These are phyloP conservation scores for Premnoplex brunnescens DNA, from an alignment of 2,797 vertebrate genomes.

Conservation along the genomic window DNA sequence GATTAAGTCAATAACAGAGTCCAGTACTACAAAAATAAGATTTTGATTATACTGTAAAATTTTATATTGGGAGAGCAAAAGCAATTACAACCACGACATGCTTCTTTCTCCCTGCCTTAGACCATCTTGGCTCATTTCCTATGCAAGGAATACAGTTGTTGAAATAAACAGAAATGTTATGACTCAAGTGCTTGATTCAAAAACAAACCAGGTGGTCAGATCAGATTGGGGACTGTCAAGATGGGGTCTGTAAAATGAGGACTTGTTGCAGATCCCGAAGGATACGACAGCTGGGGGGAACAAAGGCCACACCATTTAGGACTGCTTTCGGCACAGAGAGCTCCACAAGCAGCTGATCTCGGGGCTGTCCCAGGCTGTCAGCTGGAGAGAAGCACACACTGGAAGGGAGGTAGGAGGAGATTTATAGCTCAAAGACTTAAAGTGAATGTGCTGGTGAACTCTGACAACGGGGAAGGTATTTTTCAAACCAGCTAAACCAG, in stretches of 20 bases:
- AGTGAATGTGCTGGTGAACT: not conserved
- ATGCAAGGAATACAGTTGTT: conserved; percentile 71
- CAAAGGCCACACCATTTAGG: conserved; percentile 36
- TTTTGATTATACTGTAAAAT: conserved; percentile 71
- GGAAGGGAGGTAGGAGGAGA: not conserved
- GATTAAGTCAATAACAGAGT: conserved; percentile 74
- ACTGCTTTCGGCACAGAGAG: not conserved
- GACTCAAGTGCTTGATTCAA: conserved; percentile 65
- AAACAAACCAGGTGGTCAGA: conserved; percentile 75
- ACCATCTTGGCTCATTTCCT: conserved; percentile 76
- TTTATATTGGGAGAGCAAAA: conserved; percentile 67
- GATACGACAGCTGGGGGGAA: conserved; percentile 52
- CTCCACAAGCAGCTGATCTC: not conserved
- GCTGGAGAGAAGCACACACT: not conserved
- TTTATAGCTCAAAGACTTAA: not conserved
- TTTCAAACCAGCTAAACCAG: not conserved
- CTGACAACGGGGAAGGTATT: fast-evolving
- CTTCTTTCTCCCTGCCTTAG: conserved; percentile 69
- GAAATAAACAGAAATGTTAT: conserved; percentile 76
- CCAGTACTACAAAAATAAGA: conserved; percentile 72
- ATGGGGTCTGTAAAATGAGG: conserved; percentile 25
- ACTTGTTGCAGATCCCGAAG: conserved; percentile 54
- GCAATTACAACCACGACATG: conserved; percentile 68
- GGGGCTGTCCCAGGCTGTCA: not conserved
- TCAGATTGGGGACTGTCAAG: conserved; percentile 67